Conservation (phyloP, 2,797 vertebrate species). For the Cephalopachus bancanus region DNA sequence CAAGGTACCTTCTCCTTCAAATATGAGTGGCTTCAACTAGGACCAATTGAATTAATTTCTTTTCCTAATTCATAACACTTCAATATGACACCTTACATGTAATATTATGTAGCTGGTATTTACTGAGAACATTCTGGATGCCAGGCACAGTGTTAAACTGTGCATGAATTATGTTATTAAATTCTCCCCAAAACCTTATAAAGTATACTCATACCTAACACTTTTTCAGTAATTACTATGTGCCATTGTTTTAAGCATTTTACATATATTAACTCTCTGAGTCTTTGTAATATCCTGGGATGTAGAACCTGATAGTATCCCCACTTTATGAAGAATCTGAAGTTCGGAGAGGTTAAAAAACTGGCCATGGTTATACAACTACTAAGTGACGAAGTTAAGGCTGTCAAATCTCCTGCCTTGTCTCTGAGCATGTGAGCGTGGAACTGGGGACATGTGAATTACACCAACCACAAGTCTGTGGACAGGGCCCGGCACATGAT, state of each 20-base stretch:
- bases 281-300: neutral
- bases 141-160: neutral
- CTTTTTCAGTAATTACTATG: neutral
- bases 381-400: neutral
- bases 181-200: neutral
- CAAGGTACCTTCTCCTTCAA: neutral
- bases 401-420: neutral
- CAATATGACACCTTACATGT: neutral
- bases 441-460: too few species aligned
- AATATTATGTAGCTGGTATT: constrained; percentile 25
- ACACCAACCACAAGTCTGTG: neutral
- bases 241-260: constrained; percentile 4
- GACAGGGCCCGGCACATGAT: neutral
- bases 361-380: neutral
- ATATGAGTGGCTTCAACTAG: neutral
- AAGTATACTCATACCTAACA: neutral
- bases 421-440: fast-evolving
- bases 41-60: neutral
- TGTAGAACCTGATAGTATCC: neutral
- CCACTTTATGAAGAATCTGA: constrained; percentile 25
- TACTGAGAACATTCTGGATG: constrained; percentile 44
- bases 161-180: constrained; percentile 13
- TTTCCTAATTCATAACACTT: neutral
- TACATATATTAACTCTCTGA: neutral
- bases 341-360: constrained; percentile 2